These are phyloP conservation scores for Danaus chrysippus DNA, from an alignment of 2,888 invertebrate species.

Conservation along the genomic window DNA sequence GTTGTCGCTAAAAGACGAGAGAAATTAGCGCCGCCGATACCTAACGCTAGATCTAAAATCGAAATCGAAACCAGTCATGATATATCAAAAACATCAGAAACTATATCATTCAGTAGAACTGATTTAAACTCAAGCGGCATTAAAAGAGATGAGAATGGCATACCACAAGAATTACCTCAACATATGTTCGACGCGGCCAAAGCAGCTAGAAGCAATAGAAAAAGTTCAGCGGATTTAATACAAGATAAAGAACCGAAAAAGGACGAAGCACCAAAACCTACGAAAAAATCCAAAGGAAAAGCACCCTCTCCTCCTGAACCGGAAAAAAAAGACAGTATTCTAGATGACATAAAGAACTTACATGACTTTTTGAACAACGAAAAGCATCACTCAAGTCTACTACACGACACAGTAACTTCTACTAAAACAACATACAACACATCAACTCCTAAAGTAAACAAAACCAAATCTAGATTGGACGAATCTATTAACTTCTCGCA, in stretches of 20 bases:
- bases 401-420: conserved; percentile 50
- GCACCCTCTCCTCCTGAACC: conserved; percentile 84
- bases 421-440: conserved; percentile 53
- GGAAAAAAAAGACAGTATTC: conserved; percentile 70
- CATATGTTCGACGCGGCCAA: conserved; percentile 86
- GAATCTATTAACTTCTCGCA: conserved; percentile 70
- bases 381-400: conserved; percentile 63
- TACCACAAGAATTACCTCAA: conserved; percentile 84
- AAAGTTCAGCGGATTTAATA: conserved; percentile 66
- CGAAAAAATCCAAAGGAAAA: conserved; percentile 84
- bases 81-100: conserved; percentile 55
- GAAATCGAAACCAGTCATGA: conserved; percentile 53
- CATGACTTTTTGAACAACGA: conserved; percentile 67
- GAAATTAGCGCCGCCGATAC: conserved; percentile 72
- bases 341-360: conserved; percentile 64
- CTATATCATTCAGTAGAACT: conserved; percentile 59
- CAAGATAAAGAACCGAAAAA: conserved; percentile 57
- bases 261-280: conserved; percentile 58
- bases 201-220: conserved; percentile 83
- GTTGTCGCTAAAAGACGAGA: conserved; percentile 76
- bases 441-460: conserved; percentile 71
- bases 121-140: conserved; percentile 80
- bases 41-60: conserved; percentile 69
- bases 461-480: conserved; percentile 57
- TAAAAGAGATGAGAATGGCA: conserved; percentile 78